Evolutionary conservation across 2,888 invertebrate genomes (phyloP), one percentile per base, ranked within the genome.

Genomic region (Pachydiplax longipennis): DNA sequence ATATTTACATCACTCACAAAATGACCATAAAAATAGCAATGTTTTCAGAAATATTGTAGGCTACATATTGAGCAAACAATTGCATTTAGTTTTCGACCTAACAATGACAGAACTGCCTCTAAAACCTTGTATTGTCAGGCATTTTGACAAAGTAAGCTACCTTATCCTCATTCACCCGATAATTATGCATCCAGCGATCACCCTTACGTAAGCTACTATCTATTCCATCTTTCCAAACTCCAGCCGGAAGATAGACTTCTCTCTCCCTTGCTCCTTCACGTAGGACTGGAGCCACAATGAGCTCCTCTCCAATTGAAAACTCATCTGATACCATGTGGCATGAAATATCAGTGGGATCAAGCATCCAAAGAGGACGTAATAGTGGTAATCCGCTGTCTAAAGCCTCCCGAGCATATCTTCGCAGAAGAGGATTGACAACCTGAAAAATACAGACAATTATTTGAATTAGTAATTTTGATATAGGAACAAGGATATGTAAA

Each of bases 221-320:
- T 92, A 98, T 97, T 22, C 98, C 98, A 93, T 99, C 98, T 93
- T 97, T 97, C 99, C 99, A 99, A 0, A 98, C 97, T 0, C 99
- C 99, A 44, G 97, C 97, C 0, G 98, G 98, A 48, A 98, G 95
- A 93, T 98, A 98, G 91, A 99, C 97, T 92, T 97, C 98, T 92
- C 97, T 95, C 92, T 96, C 96, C 48, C 96, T 96, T 80, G 96
- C 95, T 0, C 96, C 96, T 0, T 96, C 95, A 90, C 96, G 95
- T 58, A 98, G 93, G 90, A 99, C 96, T 0, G 99, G 99, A 0
- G 99, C 99, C 0, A 99, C 98, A 58, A 99, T 97, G 0, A 99
- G 95, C 93, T 98, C 97, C 92, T 97, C 97, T 0, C 99, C 99
- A 0, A 99, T 96, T 0, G 97, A 96, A 94, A 99, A 99, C 94